Percentiles rank a stretch among this genome's conserved stretches.
These are phyloP conservation scores for Acridotheres tristis DNA, from an alignment of 2,797 vertebrate species.

Conservation along the genomic window DNA sequence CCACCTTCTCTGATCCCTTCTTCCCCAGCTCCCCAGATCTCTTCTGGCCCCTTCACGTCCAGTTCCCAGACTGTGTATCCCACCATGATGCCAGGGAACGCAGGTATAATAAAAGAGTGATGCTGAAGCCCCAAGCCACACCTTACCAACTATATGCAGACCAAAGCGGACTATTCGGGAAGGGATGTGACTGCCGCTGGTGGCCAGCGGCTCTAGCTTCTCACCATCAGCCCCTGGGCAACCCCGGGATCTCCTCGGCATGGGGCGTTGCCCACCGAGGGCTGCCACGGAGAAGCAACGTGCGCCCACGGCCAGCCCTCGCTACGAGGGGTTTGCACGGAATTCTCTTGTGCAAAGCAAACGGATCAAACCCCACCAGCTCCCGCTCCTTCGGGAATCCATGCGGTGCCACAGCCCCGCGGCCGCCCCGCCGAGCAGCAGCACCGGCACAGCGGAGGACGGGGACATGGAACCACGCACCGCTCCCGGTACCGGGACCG, in stretches of 20 bases:
- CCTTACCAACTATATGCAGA: accelerated
- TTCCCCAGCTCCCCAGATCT: neutral
- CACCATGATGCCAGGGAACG: accelerated
- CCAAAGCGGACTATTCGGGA: neutral
- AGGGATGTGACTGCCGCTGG: neutral
- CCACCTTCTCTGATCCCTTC: accelerated
- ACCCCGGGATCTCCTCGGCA: neutral
- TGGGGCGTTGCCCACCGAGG: neutral
- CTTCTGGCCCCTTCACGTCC: neutral
- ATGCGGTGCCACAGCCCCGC: neutral
- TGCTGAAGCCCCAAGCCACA: neutral
- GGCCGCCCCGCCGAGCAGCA: neutral
- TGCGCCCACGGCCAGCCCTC: neutral
- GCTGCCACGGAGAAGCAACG: neutral
- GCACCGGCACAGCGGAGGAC: neutral
- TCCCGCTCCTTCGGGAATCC: neutral
- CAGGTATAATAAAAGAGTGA: neutral
- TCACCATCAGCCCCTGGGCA: neutral
- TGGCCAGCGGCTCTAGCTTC: neutral
- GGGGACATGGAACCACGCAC: neutral
- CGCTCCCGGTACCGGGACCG: neutral
- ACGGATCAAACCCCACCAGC: neutral
- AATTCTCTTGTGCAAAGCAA: neutral
- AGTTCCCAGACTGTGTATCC: neutral
- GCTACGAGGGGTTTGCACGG: neutral